phyloP scores from a whole-genome alignment of 2,888 invertebrate genomes.

The Leucophenga montana region DNA sequence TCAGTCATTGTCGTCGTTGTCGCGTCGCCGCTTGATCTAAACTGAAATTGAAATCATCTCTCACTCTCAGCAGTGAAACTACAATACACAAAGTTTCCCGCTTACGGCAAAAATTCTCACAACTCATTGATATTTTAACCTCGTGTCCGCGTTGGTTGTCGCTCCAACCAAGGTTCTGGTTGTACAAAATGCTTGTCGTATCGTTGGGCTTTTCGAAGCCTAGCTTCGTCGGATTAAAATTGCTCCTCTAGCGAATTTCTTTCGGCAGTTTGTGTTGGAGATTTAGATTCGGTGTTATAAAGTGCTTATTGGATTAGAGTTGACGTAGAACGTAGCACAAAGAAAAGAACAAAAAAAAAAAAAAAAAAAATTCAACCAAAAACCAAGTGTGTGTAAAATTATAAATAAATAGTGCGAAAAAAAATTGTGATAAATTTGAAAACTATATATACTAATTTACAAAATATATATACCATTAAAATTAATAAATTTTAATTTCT shows the following conservation, averaged over 20 bases:
- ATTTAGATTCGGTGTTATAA: conserved; percentile 37
- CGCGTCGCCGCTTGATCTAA: background rate
- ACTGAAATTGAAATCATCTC: background rate
- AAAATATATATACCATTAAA: background rate
- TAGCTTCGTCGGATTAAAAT: conserved; percentile 73
- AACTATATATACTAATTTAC: conserved; percentile 23
- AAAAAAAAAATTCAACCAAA: conserved; percentile 15
- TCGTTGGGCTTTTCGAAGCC: conserved; percentile 72
- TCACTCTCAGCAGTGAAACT: background rate
- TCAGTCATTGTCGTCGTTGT: conserved; percentile 7
- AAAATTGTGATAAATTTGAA: conserved; percentile 31
- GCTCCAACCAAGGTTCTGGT: conserved; percentile 66
- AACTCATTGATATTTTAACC: conserved; percentile 70
- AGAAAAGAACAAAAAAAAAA: background rate
- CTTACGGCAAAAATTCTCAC: conserved; percentile 61
- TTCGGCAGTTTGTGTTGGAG: background rate
- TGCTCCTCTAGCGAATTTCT: conserved; percentile 64
- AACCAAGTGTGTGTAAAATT: background rate
- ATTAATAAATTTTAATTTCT: conserved; percentile 25
- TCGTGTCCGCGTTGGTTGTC: conserved; percentile 70
- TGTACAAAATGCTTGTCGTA: conserved; percentile 70
- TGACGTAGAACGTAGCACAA: conserved; percentile 25
- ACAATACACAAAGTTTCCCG: conserved; percentile 54
- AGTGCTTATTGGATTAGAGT: conserved; percentile 11
- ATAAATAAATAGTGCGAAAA: conserved; percentile 36